Percentiles rank a stretch among this genome's conserved stretches.
phyloP scores from a whole-genome alignment of 2,888 invertebrate genomes.

The Tortrix viridana region DNA sequence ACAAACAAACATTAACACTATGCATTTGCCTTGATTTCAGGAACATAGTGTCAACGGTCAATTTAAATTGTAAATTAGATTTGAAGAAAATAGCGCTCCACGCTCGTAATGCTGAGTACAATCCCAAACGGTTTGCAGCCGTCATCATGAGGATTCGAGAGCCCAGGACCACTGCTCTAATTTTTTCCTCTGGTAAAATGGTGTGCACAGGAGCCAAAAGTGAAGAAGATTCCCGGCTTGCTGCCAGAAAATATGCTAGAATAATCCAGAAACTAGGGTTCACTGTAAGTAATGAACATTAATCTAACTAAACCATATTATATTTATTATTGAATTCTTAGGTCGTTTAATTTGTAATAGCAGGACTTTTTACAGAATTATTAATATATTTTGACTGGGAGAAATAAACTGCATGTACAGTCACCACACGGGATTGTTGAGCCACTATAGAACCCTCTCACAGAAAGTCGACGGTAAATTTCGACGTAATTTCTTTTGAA shows the following conservation, averaged over 20 bases:
- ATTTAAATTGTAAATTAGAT: conserved; percentile 96
- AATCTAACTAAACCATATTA: too few species aligned
- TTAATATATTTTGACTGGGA: too few species aligned
- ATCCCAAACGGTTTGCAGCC: conserved; percentile 99
- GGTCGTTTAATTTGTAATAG: too few species aligned
- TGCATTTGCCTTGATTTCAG: conserved; percentile 76
- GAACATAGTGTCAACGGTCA: conserved; percentile 99
- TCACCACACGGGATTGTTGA: too few species aligned
- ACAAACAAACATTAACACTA: neutral
- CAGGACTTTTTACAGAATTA: too few species aligned
- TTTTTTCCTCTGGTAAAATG: conserved; percentile 93
- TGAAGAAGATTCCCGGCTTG: conserved; percentile 90
- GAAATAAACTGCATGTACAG: too few species aligned
- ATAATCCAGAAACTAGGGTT: conserved; percentile 94
- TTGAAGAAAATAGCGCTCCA: conserved; percentile 98
- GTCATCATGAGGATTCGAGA: conserved; percentile 98
- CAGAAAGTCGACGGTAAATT: too few species aligned
- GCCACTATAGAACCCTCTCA: too few species aligned
- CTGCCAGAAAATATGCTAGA: conserved; percentile 92
- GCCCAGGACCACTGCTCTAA: conserved; percentile 91
- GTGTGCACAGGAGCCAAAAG: conserved; percentile 93
- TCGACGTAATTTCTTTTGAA: too few species aligned
- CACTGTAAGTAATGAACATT: conserved; percentile 79
- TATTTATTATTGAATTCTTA: too few species aligned
- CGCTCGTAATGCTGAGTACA: conserved; percentile 99